Evolutionary conservation across 2,888 invertebrate species (phyloP).

Genomic region (Dimorphilus gyrociliatus): DNA sequence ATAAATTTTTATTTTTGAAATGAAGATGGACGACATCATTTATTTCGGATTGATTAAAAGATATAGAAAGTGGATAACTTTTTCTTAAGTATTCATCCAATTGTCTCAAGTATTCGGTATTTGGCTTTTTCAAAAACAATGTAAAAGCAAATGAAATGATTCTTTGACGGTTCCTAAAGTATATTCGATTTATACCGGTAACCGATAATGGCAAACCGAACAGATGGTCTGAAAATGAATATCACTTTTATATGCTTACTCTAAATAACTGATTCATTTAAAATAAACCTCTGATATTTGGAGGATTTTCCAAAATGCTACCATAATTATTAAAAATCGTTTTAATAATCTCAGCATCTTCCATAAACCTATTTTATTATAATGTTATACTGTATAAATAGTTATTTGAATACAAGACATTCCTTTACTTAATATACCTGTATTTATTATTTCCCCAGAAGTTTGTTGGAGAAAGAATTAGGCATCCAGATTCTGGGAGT

Average conservation of each 20-base stretch:
- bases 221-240: constrained; percentile 52
- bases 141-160: constrained; percentile 78
- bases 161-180: constrained; percentile 62
- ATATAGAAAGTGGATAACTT: too few species aligned
- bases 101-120: too few species aligned
- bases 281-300: constrained; percentile 21
- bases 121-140: constrained; percentile 61
- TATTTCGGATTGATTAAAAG: too few species aligned
- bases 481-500: constrained; percentile 77
- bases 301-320: constrained; percentile 22
- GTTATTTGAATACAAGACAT: too few species aligned
- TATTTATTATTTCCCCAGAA: constrained; percentile 50
- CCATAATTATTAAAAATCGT: constrained; percentile 23
- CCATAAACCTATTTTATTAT: constrained; percentile 17
- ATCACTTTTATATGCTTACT: neutral
- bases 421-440: too few species aligned
- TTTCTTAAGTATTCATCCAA: too few species aligned
- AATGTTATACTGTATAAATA: too few species aligned
- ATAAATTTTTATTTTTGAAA: constrained; percentile 53
- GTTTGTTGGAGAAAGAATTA: constrained; percentile 78
- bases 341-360: constrained; percentile 24
- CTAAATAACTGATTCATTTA: too few species aligned
- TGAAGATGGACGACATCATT: constrained; percentile 50
- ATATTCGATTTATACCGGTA: constrained; percentile 74
- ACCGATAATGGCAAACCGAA: constrained; percentile 80